These are phyloP conservation scores for Peucedramus taeniatus DNA, from an alignment of 2,113 vertebrate species.

Conservation along the genomic window DNA sequence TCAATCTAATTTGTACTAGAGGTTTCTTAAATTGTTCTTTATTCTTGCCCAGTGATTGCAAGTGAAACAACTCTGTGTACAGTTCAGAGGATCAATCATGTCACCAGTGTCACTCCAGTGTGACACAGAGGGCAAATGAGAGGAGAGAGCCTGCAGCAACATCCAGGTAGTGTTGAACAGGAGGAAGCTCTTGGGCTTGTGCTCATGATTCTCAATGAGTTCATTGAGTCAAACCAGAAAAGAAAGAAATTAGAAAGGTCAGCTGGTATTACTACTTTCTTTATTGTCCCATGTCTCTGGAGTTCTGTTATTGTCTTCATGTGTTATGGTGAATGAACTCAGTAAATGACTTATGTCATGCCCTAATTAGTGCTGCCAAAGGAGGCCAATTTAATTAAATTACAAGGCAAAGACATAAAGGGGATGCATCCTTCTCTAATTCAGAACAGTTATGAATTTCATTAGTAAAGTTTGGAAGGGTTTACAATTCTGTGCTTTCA, in stretches of 20 bases:
- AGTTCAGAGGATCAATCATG: not conserved
- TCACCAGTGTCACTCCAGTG: not conserved
- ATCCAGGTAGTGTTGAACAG: not conserved
- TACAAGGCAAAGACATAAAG: not conserved
- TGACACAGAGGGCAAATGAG: not conserved
- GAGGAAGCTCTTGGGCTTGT: not conserved
- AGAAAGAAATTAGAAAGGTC: not conserved
- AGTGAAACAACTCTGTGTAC: not conserved
- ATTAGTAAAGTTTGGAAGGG: not conserved
- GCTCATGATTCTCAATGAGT: not conserved
- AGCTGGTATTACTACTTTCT: not conserved
- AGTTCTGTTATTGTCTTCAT: not conserved
- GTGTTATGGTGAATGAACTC: not conserved
- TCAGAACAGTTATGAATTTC: not conserved
- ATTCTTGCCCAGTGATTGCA: not conserved
- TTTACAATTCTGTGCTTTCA: slow-evolving; percentile 3
- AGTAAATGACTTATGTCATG: not conserved
- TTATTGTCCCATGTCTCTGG: not conserved
- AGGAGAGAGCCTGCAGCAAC: not conserved
- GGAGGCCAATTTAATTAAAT: not conserved
- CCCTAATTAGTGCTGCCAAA: not conserved
- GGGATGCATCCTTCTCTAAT: not conserved
- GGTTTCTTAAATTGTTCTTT: not conserved
- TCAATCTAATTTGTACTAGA: not conserved
- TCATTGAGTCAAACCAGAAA: not conserved